Evolutionary conservation across 2,113 vertebrate species (phyloP), one percentile per base, ranked within the genome.

Genomic region (Platycercus adscitus): DNA sequence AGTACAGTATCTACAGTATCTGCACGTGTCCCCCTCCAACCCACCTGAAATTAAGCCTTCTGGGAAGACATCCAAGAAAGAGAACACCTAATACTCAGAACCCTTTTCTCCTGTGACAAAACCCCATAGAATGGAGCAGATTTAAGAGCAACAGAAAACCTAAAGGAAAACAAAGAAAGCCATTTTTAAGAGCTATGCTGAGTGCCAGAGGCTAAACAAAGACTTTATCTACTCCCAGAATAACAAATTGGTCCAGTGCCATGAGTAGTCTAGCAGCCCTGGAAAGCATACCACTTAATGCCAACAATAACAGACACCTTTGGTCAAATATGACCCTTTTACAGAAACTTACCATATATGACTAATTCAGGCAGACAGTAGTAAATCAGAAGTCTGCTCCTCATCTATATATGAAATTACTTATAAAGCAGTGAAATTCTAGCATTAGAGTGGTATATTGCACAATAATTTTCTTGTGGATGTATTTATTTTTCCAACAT

Each of bases 281-380:
- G 92, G 88, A 96, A 95, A 96, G 52, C 52, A 4, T 58, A 72
- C 60, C 53, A 29, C 73, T 88, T 83, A 65, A 91, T 93, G 95
- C 95, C 96, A 97, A 97, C 63, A 97, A 91, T 80, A 96, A 93
- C 55, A 97, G 93, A 89, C 41, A 96, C 90, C 91, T 96, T 96
- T 0, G 2, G 86, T 96, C 77, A 89, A 93, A 94, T 75, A 50
- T 25, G 81, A 93, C 46, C 49, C 75, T 69, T 86, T 90, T 41
- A 75, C 56, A 92, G 68, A 93, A 80, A 91, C 82, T 86, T 89
- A 92, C 75, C 76, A 72, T 91, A 73, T 91, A 94, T 86, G 71
- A 92, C 88, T 95, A 75, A 86, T 91, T 95, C 88, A 78, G 75
- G 78, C 56, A 95, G 94, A 94, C 63, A 89, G 37, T 25, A 70